Evolutionary conservation across 2,113 vertebrate genomes (phyloP), one percentile per base, ranked within the genome.

Genomic region (Crotalus horridus): DNA sequence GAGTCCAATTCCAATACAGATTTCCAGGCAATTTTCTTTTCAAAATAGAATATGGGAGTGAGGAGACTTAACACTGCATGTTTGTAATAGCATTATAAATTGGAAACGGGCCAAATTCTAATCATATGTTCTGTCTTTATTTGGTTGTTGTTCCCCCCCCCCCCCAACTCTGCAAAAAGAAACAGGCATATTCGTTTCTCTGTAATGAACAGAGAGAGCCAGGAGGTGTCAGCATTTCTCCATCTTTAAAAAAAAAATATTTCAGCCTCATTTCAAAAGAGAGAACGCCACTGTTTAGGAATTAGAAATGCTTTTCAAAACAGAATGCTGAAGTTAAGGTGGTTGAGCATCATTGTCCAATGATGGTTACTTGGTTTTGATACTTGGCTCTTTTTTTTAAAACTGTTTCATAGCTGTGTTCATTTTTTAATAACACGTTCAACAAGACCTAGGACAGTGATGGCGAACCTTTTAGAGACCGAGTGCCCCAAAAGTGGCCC

Each of bases 171-270:
- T 46, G 94, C 94, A 94, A 93, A 91, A 90, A 51, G 8, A 93
- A 95, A 95, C 91, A 90, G 92, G 94, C 93, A 95, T 95, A 94
- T 97, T 95, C 92, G 95, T 95, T 81, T 91, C 91, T 90, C 94
- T 39, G 21, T 88, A 93, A 95, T 95, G 1, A 48, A 92, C 5
- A 89, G 69, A 33, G 4, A 0, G 51, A 93, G 92, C 89, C 15
- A 17, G 90, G 69, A 48, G 93, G 88, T 89, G 93, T 87, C 2
- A 33, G 39, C 89, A 94, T 91, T 24, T 94, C 88, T 48, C 58
- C 24, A 12, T 89, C 61, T 90, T 59, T n/a, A n/a, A 39, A 39
- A 89, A 51, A 90, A 54, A 33, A n/a, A 69, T 33, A 20, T 39
- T 56, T 85, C 29, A 10, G 3, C 24, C 5, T 53, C 33, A 21